These are phyloP conservation scores for Nettapus auritus DNA, from an alignment of 2,113 vertebrate species.

Conservation along the genomic window DNA sequence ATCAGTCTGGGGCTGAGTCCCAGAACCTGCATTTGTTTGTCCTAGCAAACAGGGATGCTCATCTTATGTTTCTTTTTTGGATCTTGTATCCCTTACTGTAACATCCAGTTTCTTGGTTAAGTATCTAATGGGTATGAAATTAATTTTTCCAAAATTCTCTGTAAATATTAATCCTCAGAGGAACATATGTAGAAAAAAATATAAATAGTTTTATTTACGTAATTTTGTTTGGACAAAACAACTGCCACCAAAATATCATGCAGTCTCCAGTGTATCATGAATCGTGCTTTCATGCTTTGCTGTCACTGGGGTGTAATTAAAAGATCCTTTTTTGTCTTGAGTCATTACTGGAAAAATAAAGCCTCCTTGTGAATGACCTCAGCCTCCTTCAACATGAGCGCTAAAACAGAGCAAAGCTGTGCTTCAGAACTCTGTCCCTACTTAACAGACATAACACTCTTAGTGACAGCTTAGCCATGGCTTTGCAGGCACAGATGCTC, in stretches of 20 bases:
- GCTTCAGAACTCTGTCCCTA: neutral
- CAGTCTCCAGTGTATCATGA: neutral
- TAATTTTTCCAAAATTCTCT: neutral
- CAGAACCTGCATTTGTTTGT: neutral
- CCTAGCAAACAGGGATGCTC: neutral
- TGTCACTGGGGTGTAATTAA: neutral
- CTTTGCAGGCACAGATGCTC: neutral
- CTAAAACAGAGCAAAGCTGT: neutral
- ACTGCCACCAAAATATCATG: neutral
- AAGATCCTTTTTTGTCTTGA: neutral
- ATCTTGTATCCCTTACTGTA: neutral
- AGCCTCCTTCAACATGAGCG: neutral
- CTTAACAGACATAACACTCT: neutral
- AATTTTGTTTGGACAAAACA: neutral
- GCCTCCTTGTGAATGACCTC: constrained; percentile 5
- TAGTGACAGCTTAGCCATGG: neutral
- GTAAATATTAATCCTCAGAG: neutral
- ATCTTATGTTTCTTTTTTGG: neutral
- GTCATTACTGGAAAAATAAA: neutral
- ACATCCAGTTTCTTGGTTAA: neutral
- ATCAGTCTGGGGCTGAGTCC: neutral
- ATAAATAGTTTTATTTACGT: neutral
- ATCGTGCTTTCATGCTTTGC: constrained; percentile 15
- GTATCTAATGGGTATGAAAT: neutral
- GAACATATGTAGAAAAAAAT: neutral